Percentiles rank a stretch among this genome's conserved stretches.
Evolutionary conservation across 2,888 invertebrate genomes (phyloP).

Genomic region (Sarcophaga variegata): DNA sequence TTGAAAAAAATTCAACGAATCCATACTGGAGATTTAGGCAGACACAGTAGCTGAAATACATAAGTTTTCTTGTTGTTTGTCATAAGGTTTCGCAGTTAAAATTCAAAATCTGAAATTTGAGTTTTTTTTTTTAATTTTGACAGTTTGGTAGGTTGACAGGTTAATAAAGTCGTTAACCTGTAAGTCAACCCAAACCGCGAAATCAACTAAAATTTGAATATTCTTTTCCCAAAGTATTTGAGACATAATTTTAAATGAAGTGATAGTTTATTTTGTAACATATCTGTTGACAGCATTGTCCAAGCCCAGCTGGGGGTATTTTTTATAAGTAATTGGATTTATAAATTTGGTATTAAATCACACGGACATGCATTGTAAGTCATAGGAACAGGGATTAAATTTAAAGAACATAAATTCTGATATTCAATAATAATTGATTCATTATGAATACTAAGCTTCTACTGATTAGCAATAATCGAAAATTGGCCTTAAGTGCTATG

Average conservation of each 20-base stretch:
- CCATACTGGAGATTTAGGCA: constrained; percentile 2
- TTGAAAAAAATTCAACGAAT: background rate
- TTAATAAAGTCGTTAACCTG: constrained; percentile 48
- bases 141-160: constrained; percentile 1
- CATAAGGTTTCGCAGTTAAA: constrained; percentile 48
- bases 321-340: too few relatives aligned
- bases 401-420: too few relatives aligned
- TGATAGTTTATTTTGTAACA: background rate
- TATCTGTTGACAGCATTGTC: background rate
- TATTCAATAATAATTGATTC: too few relatives aligned
- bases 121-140: constrained; percentile 8
- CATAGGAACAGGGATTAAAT: too few relatives aligned
- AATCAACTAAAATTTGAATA: background rate
- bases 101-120: background rate
- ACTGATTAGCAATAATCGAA: too few relatives aligned
- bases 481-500: too few relatives aligned
- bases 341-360: too few relatives aligned
- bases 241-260: background rate
- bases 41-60: constrained; percentile 9
- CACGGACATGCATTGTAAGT: too few relatives aligned
- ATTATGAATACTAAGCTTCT: too few relatives aligned
- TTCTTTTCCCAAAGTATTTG: background rate
- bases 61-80: background rate
- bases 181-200: constrained; percentile 4
- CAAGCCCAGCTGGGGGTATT: background rate